Evolutionary conservation across 2,113 vertebrate genomes (phyloP).

Genomic region (Canis aureus): DNA sequence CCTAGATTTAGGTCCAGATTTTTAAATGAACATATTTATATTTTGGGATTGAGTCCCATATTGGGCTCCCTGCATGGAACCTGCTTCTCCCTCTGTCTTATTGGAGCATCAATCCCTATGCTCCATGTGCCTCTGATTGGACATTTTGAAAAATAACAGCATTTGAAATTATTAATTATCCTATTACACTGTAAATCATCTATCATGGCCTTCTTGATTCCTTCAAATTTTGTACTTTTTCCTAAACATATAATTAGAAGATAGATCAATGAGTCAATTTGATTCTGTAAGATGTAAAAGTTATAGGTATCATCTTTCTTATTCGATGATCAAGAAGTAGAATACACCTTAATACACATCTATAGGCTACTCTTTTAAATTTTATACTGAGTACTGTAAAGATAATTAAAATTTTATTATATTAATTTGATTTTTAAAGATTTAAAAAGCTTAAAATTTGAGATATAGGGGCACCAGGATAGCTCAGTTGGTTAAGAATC

Average conservation of each 20-base stretch:
- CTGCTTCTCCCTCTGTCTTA: too few species aligned
- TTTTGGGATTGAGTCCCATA: not conserved
- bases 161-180: not conserved
- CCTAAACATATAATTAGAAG: not conserved
- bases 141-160: not conserved
- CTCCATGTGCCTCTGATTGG: not conserved
- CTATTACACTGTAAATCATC: not conserved
- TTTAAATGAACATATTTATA: not conserved
- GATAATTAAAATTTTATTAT: not conserved
- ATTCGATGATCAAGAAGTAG: not conserved
- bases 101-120: accelerated
- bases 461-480: too few species aligned
- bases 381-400: not conserved
- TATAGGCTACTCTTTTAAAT: not conserved
- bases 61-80: too few species aligned
- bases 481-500: too few species aligned
- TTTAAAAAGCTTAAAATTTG: not conserved
- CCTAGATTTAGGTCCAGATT: not conserved
- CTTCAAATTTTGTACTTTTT: not conserved
- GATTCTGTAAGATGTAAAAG: not conserved
- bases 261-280: not conserved
- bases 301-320: not conserved
- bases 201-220: not conserved
- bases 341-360: not conserved
- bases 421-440: not conserved